These are phyloP conservation scores for Rhinichthys osculus DNA, from an alignment of 2,797 vertebrate genomes.

Conservation along the genomic window DNA sequence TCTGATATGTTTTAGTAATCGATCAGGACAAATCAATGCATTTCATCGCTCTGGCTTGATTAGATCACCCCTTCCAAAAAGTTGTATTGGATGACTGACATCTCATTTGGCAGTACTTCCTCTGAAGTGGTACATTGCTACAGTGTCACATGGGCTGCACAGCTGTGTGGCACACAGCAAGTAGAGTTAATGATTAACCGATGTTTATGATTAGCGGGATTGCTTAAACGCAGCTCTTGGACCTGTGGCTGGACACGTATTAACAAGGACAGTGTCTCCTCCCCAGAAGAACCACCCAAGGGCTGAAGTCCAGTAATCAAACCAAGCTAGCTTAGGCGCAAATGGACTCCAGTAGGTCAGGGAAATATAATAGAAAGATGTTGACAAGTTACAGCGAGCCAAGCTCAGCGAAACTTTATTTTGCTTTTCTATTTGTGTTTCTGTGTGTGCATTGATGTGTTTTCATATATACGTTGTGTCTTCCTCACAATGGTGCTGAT, in stretches of 20 bases:
- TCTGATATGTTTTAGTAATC: neutral
- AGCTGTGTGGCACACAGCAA: slow-evolving; percentile 61
- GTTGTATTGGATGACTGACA: slow-evolving; percentile 4
- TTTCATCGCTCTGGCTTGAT: neutral
- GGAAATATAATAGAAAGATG: neutral
- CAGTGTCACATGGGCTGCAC: slow-evolving; percentile 67
- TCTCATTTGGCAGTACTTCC: neutral
- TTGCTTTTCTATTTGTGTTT: slow-evolving; percentile 33
- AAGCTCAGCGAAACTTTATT: neutral
- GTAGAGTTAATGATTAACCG: slow-evolving; percentile 77
- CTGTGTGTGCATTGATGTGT: slow-evolving; percentile 57
- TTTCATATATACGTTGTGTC: slow-evolving; percentile 23
- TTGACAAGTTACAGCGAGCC: neutral
- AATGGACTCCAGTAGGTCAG: slow-evolving; percentile 48
- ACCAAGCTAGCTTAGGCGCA: slow-evolving; percentile 53
- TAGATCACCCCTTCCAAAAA: neutral
- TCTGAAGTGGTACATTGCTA: neutral
- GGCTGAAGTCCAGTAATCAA: slow-evolving; percentile 75
- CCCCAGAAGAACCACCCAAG: slow-evolving; percentile 54
- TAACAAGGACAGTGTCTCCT: slow-evolving; percentile 58
- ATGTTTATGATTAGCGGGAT: slow-evolving; percentile 78
- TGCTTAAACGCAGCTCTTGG: slow-evolving; percentile 67
- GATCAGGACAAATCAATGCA: neutral
- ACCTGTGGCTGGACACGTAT: slow-evolving; percentile 62
- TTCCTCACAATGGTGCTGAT: slow-evolving; percentile 74